Base-by-base conservation (phyloP, 2,113 vertebrate genomes). In the Calypte anna region DNA sequence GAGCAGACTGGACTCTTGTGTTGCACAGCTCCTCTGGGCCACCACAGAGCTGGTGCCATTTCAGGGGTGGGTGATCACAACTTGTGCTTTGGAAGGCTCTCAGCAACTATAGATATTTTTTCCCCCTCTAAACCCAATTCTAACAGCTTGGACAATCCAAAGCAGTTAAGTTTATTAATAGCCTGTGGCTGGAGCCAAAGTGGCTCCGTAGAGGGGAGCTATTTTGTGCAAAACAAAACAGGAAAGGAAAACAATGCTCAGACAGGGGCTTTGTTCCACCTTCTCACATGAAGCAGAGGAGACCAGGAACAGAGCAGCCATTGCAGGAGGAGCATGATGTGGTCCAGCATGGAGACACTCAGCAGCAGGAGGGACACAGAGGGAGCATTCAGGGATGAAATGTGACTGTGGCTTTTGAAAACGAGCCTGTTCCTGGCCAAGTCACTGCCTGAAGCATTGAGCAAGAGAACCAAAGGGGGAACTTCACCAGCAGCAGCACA, bases 201-300 rank as follows among this genome's bases (percentile, higher is more conserved):
- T 46, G 91, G 82, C 95, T 96, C 94, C 62, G 0, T 3, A 4
- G 86, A 96, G 86, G 58, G 91, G 86, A 92, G 91, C 86, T 93
- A 81, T 30, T 90, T 82, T 7, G 0, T 38, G 57, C 73, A 93
- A 96, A 96, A 92, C 95, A 92, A 94, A 94, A 90, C 95, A 95
- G 94, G 94, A 94, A 95, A 94, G 95, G 88, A 46, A 94, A 94
- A 95, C 94, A 96, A 93, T 92, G 12, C 88, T 95, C 85, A 50
- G 92, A 58, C 27, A 57, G 82, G 63, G 36, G 79, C 82, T 63
- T 94, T 94, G 91, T 87, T 89, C 75, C 78, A 79, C 85, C 87
- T 79, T n/a, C 90, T 63, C 84, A 9, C 5, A 1, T 7, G 62
- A 10, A 72, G 78, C 87, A 40, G 27, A 64, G 78, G 62, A 93